These are phyloP conservation scores for Ahaetulla prasina DNA, from an alignment of 2,113 vertebrate species.

Conservation along the genomic window DNA sequence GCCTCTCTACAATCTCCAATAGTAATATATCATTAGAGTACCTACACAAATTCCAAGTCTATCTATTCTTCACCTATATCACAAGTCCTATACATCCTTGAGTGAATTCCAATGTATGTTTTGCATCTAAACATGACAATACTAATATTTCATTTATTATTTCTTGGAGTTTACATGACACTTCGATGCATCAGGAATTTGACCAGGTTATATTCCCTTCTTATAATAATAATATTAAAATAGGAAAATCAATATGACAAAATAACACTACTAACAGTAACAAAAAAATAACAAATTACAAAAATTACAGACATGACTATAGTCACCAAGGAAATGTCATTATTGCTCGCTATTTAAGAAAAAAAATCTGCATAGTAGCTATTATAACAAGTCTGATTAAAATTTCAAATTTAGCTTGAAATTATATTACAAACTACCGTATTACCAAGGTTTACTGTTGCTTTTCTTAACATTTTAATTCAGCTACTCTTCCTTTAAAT, in stretches of 20 bases:
- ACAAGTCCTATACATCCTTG: background rate
- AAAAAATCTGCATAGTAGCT: background rate
- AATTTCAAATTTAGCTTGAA: background rate
- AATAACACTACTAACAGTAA: background rate
- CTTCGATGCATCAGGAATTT: background rate
- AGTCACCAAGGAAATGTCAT: background rate
- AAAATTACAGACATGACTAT: background rate
- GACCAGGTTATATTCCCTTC: background rate
- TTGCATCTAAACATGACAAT: background rate
- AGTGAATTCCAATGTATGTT: background rate
- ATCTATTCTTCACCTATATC: background rate
- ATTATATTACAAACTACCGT: background rate
- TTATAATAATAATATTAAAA: background rate
- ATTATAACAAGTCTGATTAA: background rate
- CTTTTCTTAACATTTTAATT: background rate
- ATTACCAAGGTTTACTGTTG: background rate
- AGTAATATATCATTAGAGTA: background rate
- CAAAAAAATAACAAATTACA: background rate
- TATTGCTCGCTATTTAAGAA: background rate
- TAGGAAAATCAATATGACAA: background rate
- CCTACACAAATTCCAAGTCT: background rate
- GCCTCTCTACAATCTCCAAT: background rate
- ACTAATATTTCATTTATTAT: background rate
- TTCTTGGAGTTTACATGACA: background rate
- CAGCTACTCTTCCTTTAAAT: background rate